phyloP scores from a whole-genome alignment of 1,140 invertebrate species.

The Mactra quadrangularis region DNA sequence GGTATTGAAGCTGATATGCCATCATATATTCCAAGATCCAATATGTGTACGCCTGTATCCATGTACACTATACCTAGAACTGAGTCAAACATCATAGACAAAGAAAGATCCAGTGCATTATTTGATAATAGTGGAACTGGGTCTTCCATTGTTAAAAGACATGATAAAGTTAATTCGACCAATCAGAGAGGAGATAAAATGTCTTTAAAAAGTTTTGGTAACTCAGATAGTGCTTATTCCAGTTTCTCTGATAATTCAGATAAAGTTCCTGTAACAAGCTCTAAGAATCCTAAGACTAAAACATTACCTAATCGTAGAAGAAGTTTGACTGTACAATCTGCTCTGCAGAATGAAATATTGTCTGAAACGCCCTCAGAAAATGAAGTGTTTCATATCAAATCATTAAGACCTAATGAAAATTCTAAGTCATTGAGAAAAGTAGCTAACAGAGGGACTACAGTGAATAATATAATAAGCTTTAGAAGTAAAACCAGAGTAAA shows the following conservation, averaged over 20 bases:
- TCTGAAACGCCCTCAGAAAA: constrained; percentile 32
- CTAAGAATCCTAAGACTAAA: constrained; percentile 18
- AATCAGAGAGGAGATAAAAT: constrained; percentile 54
- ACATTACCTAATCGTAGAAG: constrained; percentile 38
- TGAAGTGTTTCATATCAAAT: constrained; percentile 24
- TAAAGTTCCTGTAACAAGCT: constrained; percentile 29
- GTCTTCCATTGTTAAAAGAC: constrained; percentile 56
- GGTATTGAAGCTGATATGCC: constrained; percentile 19
- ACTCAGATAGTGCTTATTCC: constrained; percentile 76
- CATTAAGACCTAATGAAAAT: constrained; percentile 44
- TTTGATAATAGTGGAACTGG: constrained; percentile 44
- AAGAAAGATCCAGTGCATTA: constrained; percentile 15
- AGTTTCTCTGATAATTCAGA: constrained; percentile 76
- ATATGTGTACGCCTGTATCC: not conserved
- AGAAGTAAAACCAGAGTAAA: constrained; percentile 14
- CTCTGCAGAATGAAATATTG: constrained; percentile 20
- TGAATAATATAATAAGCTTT: not conserved
- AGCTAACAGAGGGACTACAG: constrained; percentile 36
- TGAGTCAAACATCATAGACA: not conserved
- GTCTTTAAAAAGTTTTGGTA: constrained; percentile 67
- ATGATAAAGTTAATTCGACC: constrained; percentile 19
- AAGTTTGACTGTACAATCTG: constrained; percentile 18
- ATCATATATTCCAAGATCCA: not conserved
- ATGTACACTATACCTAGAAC: not conserved
- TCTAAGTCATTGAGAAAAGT: constrained; percentile 36